phyloP scores from a whole-genome alignment of 1,140 invertebrate genomes.

The Notospermus geniculatus region DNA sequence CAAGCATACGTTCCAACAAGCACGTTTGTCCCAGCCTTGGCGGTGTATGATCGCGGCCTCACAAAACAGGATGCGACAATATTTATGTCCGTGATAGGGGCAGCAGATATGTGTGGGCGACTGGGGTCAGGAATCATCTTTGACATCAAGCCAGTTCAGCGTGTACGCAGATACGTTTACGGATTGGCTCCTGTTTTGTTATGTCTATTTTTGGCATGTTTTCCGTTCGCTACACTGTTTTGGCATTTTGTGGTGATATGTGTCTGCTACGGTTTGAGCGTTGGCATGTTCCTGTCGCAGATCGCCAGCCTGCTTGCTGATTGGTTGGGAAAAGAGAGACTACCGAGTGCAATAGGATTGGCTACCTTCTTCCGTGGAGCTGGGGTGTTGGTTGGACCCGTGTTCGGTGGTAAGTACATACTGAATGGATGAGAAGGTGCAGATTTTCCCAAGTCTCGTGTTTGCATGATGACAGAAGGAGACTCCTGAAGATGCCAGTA shows the following conservation, averaged over 20 bases:
- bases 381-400: slow-evolving; percentile 10
- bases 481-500: no score
- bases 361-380: slow-evolving; percentile 14
- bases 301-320: slow-evolving; percentile 12
- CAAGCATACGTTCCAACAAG: neutral
- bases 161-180: neutral
- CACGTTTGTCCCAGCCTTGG: neutral
- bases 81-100: neutral
- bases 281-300: slow-evolving; percentile 10
- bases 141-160: slow-evolving; percentile 7
- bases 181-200: neutral
- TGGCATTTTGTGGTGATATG: neutral
- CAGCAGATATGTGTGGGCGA: slow-evolving; percentile 6
- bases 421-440: no score
- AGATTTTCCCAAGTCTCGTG: no score
- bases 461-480: no score
- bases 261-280: neutral
- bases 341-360: slow-evolving; percentile 13
- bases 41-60: neutral
- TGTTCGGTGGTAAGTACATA: slow-evolving; percentile 16
- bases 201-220: neutral
- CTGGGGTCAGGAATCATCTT: slow-evolving; percentile 10
- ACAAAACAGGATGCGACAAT: no score
- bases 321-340: neutral
- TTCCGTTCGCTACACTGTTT: neutral